Conservation (phyloP, 2,797 vertebrate genomes). For the Basileuterus tristriatus region DNA sequence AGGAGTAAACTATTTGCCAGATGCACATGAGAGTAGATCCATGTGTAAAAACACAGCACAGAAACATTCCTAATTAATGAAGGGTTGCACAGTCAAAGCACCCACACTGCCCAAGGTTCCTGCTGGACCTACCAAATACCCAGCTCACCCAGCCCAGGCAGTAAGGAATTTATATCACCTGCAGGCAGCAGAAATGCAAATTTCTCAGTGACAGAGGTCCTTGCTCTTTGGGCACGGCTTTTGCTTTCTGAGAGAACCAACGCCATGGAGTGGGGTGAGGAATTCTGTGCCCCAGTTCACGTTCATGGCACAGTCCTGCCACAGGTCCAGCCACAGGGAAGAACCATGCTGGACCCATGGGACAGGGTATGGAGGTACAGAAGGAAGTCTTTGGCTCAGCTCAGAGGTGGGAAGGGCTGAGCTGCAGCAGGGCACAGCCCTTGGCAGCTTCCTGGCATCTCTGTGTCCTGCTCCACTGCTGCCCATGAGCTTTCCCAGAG, state of each 20-base stretch:
- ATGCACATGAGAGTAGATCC: constrained; percentile 65
- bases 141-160: neutral
- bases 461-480: neutral
- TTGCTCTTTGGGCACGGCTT: neutral
- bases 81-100: neutral
- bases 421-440: neutral
- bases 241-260: neutral
- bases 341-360: neutral
- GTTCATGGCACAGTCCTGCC: neutral
- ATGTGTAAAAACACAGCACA: constrained; percentile 58
- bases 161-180: neutral
- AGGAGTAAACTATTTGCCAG: constrained; percentile 75
- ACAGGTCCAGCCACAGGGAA: neutral
- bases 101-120: constrained; percentile 37
- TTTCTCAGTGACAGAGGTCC: neutral
- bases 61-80: constrained; percentile 31
- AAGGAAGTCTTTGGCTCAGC: neutral
- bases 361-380: neutral
- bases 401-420: fast-evolving
- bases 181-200: neutral
- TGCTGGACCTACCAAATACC: constrained; percentile 9
- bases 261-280: fast-evolving
- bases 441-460: fast-evolving
- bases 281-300: neutral
- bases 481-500: neutral